Percentiles rank a stretch among this genome's conserved stretches.
phyloP scores from a whole-genome alignment of 1,140 invertebrate species.

The Andricus grossulariae region DNA sequence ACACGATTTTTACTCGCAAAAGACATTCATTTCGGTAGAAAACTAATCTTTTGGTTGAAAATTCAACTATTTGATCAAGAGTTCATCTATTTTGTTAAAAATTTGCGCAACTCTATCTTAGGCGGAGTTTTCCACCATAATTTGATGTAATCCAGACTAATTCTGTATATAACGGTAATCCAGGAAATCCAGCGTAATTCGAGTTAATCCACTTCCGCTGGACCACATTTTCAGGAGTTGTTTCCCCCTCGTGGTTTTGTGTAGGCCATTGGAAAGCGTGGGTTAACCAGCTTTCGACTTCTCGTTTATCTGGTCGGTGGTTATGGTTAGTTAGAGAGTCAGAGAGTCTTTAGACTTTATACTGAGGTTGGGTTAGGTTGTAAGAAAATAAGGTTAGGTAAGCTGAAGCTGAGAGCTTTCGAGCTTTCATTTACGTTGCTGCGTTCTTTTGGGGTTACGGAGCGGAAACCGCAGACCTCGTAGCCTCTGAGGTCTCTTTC shows the following conservation, averaged over 20 bases:
- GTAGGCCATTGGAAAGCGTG: conserved; percentile 8
- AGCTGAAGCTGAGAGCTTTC: neutral
- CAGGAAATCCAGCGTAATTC: too few species aligned
- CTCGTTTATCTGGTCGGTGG: conserved; percentile 17
- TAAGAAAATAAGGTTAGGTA: conserved; percentile 24
- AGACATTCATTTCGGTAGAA: too few species aligned
- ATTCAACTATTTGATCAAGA: too few species aligned
- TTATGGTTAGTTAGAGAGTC: conserved; percentile 3
- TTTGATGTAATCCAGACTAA: too few species aligned
- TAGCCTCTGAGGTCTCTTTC: neutral
- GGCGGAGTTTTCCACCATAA: too few species aligned
- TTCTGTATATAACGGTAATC: too few species aligned
- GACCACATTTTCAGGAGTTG: too few species aligned
- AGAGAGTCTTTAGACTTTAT: neutral
- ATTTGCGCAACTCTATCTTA: too few species aligned
- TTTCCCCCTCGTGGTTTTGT: neutral
- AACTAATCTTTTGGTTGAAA: too few species aligned
- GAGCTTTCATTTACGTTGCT: conserved; percentile 22
- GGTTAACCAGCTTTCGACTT: conserved; percentile 29
- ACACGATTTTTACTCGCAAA: too few species aligned
- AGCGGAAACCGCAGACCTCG: conserved; percentile 23
- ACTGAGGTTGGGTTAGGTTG: conserved; percentile 19
- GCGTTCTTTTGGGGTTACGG: neutral
- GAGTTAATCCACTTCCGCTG: too few species aligned
- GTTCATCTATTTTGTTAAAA: neutral